Evolutionary conservation across 1,140 invertebrate genomes (phyloP), one percentile per base, ranked within the genome.

Genomic region (Drusus annulatus): DNA sequence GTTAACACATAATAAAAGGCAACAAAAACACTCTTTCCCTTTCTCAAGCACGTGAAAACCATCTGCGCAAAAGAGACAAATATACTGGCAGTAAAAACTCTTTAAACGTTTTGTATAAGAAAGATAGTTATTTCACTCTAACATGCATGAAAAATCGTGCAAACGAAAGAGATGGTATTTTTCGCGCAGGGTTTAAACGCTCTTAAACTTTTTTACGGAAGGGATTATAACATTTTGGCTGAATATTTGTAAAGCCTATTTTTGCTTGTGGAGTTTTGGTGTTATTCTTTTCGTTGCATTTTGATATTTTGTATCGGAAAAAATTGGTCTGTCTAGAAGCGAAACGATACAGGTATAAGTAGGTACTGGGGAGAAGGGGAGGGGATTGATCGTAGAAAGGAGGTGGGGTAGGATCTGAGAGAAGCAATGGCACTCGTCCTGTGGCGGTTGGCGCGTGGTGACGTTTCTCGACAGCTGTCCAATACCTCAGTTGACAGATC

Each of bases 221-320:
- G 50, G 6, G 8, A 74, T 16, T 56, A 25, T 56, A 23, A 19
- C 54, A 16, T 74, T 76, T 36, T 19, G 31, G 7, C 31, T 45
- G 7, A n/a, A 23, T n/a, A 6, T 16, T 60, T 58, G 63, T 78
- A 81, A 51, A 50, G 80, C 3, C 17, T 21, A 54, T 15, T 74
- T 78, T 78, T 52, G 68, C 68, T 25, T 51, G 54, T 1, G 16
- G 2, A 8, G 0, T 36, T 16, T 45, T 10, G n/a, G 23, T 17
- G 54, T 58, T 69, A 28, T 81, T 81, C 76, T 73, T 81, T 79
- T 78, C 62, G 52, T 74, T 52, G 73, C 69, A 76, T 74, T 60
- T 65, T 28, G 54, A 63, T 77, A 36, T 50, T 58, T 52, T 77
- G 76, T 63, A 52, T 51, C 36, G 15, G 71, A 78, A 28, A 81